Conservation (phyloP, 2,113 vertebrate genomes). For the Rana temporaria region DNA sequence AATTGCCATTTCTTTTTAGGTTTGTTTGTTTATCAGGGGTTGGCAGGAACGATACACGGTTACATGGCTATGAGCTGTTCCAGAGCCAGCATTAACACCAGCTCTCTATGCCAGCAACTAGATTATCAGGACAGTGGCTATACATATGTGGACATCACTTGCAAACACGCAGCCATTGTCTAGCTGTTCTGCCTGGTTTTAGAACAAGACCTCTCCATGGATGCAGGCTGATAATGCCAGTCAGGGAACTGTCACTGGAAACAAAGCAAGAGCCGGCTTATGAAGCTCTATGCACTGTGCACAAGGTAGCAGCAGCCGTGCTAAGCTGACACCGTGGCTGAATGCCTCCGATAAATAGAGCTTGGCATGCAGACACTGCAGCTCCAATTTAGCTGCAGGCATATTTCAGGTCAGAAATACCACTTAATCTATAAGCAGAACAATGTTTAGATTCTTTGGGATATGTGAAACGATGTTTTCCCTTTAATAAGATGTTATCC, state of each 20-base stretch:
- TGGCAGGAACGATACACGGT: background rate
- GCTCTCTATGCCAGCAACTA: background rate
- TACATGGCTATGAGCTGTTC: background rate
- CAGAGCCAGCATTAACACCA: background rate
- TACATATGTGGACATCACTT: background rate
- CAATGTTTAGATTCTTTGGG: background rate
- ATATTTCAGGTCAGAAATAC: constrained; percentile 44
- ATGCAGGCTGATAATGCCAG: constrained; percentile 34
- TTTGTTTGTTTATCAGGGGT: background rate
- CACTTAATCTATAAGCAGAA: constrained; percentile 1
- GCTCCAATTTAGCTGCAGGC: constrained; percentile 60
- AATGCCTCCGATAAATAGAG: constrained; percentile 60
- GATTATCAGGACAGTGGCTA: constrained; percentile 3
- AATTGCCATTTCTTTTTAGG: background rate
- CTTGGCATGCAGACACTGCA: constrained; percentile 61
- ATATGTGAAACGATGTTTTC: no score
- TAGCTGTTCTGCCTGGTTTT: background rate
- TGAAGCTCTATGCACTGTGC: background rate
- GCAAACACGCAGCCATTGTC: background rate
- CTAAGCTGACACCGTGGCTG: constrained; percentile 42
- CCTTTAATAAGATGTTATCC: no score
- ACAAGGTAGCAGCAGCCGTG: background rate
- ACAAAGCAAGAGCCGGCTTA: constrained; percentile 21
- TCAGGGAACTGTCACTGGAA: background rate
- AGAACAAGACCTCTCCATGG: background rate